These are phyloP conservation scores for Lepidurus arcticus DNA, from an alignment of 1,140 invertebrate genomes.

Conservation along the genomic window DNA sequence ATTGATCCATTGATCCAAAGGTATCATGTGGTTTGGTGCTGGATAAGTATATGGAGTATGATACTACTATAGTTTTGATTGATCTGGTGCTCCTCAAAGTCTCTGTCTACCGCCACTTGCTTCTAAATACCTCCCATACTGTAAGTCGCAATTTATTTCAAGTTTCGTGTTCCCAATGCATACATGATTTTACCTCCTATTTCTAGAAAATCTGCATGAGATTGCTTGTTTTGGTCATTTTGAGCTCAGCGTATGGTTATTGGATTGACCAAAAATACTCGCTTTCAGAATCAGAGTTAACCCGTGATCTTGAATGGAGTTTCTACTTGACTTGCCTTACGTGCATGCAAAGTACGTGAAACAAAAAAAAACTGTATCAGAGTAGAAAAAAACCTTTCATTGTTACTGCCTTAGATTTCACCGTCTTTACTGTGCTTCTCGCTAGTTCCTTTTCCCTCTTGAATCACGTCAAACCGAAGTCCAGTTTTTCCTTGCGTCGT, in stretches of 20 bases:
- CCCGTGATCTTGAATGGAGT: constrained; percentile 1
- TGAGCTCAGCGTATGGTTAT: neutral
- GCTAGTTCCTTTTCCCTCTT: neutral
- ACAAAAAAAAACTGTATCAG: neutral
- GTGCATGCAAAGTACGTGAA: neutral
- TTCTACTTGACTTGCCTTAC: neutral
- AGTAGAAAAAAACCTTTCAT: neutral
- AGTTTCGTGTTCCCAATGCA: neutral
- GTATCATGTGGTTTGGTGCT: neutral
- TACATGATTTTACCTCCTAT: neutral
- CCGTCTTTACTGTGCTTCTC: neutral
- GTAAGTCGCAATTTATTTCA: neutral
- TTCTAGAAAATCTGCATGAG: neutral
- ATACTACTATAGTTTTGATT: constrained; percentile 4
- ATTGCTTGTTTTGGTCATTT: neutral
- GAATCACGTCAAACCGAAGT: neutral
- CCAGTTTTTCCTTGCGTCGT: neutral
- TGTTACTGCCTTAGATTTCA: neutral
- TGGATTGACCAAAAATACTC: neutral
- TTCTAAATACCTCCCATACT: constrained; percentile 14
- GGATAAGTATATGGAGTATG: constrained; percentile 28
- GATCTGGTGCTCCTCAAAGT: constrained; percentile 23
- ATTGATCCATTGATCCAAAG: constrained; percentile 11
- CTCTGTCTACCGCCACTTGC: constrained; percentile 24
- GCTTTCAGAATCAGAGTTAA: neutral